phyloP scores from a whole-genome alignment of 2,113 vertebrate genomes.

The Daboia siamensis region DNA sequence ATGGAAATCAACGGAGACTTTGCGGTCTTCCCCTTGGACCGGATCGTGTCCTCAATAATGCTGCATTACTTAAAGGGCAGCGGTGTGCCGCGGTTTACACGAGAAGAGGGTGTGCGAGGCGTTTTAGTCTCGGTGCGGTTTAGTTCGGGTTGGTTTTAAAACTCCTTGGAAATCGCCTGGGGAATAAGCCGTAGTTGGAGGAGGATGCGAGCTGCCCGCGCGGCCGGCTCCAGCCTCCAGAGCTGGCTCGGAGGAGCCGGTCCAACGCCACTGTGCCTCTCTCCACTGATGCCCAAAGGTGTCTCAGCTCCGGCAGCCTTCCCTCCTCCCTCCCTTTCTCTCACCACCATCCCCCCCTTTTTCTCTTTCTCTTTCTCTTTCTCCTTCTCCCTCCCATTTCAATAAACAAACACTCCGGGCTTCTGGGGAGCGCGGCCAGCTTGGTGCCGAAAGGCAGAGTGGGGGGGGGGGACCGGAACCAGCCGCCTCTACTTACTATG shows the following conservation, averaged over 20 bases:
- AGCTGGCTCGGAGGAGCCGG: conserved; percentile 31
- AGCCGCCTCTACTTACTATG: conserved; percentile 90
- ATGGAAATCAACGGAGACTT: not conserved
- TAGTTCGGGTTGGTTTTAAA: not conserved
- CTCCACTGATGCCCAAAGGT: conserved; percentile 12
- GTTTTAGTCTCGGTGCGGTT: not conserved
- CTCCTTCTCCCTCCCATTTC: conserved; percentile 23
- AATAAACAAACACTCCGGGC: conserved; percentile 33
- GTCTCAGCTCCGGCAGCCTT: not conserved
- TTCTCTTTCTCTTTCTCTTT: not conserved
- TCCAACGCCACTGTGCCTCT: conserved; percentile 27
- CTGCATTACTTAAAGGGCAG: not conserved
- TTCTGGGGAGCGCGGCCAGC: not conserved
- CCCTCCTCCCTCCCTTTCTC: not conserved
- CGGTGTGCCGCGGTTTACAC: not conserved
- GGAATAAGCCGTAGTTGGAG: too few species aligned
- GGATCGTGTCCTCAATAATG: not conserved
- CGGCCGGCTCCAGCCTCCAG: not conserved
- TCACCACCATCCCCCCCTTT: not conserved
- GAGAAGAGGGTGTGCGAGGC: not conserved
- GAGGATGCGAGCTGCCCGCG: not conserved
- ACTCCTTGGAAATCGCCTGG: not conserved
- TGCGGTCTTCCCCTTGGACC: not conserved
- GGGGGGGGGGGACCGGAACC: conserved; percentile 36
- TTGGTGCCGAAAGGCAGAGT: not conserved